Evolutionary conservation across 2,113 vertebrate species (phyloP).

Genomic region (Xiphorhynchus elegans): DNA sequence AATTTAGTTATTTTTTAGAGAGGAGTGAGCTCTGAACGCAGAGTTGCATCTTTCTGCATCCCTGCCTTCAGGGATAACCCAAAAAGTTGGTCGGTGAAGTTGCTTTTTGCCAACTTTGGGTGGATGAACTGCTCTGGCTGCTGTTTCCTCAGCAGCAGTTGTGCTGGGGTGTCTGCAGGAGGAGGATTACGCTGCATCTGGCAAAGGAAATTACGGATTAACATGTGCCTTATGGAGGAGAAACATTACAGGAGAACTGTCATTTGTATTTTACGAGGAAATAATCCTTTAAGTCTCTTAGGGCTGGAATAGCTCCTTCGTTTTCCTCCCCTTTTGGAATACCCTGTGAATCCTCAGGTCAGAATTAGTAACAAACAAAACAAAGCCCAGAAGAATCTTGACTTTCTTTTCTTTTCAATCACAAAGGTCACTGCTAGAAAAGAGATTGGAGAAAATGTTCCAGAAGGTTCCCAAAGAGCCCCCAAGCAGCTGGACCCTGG

Average conservation of each 20-base stretch:
- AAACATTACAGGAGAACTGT: slow-evolving; percentile 57
- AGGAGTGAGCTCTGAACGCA: neutral
- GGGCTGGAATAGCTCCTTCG: slow-evolving; percentile 24
- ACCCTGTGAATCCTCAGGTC: neutral
- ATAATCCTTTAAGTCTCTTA: slow-evolving; percentile 70
- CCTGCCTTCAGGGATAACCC: neutral
- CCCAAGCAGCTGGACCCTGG: accelerated
- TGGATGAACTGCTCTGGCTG: neutral
- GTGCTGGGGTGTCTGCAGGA: slow-evolving; percentile 30
- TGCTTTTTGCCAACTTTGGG: neutral
- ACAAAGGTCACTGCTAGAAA: neutral
- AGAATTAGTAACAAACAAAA: neutral
- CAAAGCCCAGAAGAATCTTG: neutral
- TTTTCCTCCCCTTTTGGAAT: slow-evolving; percentile 1
- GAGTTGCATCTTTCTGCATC: neutral
- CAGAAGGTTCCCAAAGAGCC: neutral
- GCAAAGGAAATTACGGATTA: slow-evolving; percentile 66
- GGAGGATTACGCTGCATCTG: slow-evolving; percentile 56
- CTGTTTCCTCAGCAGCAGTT: slow-evolving; percentile 2
- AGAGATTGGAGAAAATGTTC: neutral
- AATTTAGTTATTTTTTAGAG: neutral
- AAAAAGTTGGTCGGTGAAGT: neutral
- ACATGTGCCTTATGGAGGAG: slow-evolving; percentile 30
- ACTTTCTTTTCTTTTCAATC: neutral
- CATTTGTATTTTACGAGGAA: slow-evolving; percentile 62